phyloP scores from a whole-genome alignment of 1,140 invertebrate genomes.

The Mizuhopecten yessoensis region DNA sequence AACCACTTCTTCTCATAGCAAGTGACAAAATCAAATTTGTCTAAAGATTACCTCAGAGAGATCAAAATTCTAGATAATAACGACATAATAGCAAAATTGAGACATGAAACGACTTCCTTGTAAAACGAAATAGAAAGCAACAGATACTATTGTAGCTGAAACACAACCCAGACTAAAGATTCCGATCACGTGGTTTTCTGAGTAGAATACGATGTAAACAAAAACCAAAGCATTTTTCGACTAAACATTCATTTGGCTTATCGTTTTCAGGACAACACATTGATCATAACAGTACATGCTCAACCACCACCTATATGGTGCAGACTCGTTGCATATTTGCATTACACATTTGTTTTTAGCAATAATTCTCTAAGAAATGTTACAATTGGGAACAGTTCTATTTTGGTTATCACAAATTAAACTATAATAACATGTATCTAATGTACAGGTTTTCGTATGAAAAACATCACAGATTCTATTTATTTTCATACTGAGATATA shows the following conservation, averaged over 20 bases:
- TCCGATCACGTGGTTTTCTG: background rate
- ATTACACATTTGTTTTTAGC: too few relatives aligned
- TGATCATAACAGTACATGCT: background rate
- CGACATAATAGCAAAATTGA: conserved; percentile 25
- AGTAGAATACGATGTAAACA: background rate
- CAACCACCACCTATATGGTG: background rate
- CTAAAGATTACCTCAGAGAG: background rate
- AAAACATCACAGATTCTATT: too few relatives aligned
- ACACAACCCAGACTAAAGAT: background rate
- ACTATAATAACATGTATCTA: too few relatives aligned
- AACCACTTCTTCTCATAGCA: background rate
- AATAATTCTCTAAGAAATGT: too few relatives aligned
- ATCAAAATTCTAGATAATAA: background rate
- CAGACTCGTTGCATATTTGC: too few relatives aligned
- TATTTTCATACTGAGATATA: too few relatives aligned
- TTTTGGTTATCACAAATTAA: too few relatives aligned
- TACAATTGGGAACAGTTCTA: too few relatives aligned
- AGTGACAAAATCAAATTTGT: conserved; percentile 29
- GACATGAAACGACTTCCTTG: conserved; percentile 22
- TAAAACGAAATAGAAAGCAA: conserved; percentile 19
- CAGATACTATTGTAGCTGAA: background rate
- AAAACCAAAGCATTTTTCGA: too few relatives aligned
- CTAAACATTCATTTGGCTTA: too few relatives aligned
- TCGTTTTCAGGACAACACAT: background rate
- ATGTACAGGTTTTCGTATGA: too few relatives aligned